Evolutionary conservation across 2,797 vertebrate genomes (phyloP), one percentile per base, ranked within the genome.

Genomic region (Siniperca scherzeri): DNA sequence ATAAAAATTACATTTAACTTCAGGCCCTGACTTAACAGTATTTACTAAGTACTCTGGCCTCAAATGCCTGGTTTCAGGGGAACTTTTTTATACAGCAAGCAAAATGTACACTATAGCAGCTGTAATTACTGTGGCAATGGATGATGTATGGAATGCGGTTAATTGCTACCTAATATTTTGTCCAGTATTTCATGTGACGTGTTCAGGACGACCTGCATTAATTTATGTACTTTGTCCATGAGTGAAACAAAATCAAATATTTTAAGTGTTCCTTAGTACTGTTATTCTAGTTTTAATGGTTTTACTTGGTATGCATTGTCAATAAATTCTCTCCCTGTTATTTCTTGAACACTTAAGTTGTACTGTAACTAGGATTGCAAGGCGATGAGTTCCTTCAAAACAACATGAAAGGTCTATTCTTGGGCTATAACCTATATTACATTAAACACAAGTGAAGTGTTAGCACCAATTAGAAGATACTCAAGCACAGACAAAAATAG

Each of bases 401-500:
- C 5, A 25, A 2, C 14, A 36, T 36, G 5, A 21, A 1, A 52
- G 8, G 12, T 21, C 21, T 60, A 10, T 33, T 55, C 11, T 40
- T 64, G 17, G 4, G 7, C 64, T 66, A 17, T 22, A 66, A 27
- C 59, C 1, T 14, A 22, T 3, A 6, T 2, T 40, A 30, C 3
- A 17, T 3, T 33, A 27, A 67, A 48, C 2, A 27, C 2, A 27
- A 2, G 4, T 46, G 4, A 11, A 5, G 5, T 36, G 9, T 30
- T 30, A 0, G 7, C 8, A 66, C 3, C 14, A 16, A 16, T 42
- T 0, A 50, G 4, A 46, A 86, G 5, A 87, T 8, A 87, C 1
- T 69, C 40, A 85, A 40, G 53, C 78, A 84, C 13, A 91, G 21
- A 78, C 84, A 87, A 17, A 86, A 67, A 17, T 90, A 13, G 84